These are phyloP conservation scores for Myathropa florea DNA, from an alignment of 2,888 invertebrate species.

Conservation along the genomic window DNA sequence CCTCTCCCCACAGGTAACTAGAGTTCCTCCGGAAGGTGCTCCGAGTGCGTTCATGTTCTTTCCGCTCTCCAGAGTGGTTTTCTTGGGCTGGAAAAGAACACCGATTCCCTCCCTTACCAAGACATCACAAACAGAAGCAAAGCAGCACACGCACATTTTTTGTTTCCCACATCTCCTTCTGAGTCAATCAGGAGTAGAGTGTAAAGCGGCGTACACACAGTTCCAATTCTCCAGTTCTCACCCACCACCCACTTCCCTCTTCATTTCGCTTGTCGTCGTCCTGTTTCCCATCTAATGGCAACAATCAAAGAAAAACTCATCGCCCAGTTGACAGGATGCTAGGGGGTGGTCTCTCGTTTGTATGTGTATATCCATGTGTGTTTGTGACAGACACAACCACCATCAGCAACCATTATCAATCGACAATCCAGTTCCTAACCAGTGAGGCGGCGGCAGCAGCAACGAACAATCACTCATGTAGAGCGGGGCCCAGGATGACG, in stretches of 20 bases:
- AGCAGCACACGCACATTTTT: conserved; percentile 45
- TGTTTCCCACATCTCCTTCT: not conserved
- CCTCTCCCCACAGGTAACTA: too few species aligned
- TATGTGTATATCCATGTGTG: too few species aligned
- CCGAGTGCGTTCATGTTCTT: too few species aligned
- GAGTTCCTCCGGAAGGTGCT: too few species aligned
- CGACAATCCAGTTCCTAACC: conserved; percentile 31
- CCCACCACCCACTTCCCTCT: not conserved
- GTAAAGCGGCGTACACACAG: conserved; percentile 44
- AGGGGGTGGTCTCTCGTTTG: not conserved
- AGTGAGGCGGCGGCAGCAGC: not conserved
- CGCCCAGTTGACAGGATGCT: not conserved
- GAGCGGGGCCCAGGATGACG: conserved; percentile 4
- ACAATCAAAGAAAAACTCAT: conserved; percentile 47
- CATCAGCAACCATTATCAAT: conserved; percentile 38
- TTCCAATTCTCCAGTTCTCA: conserved; percentile 28
- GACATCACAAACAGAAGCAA: conserved; percentile 54
- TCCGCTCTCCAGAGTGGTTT: too few species aligned
- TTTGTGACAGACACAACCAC: conserved; percentile 34
- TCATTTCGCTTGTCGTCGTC: not conserved
- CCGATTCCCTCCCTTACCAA: too few species aligned
- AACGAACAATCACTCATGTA: conserved; percentile 25
- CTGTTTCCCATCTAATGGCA: conserved; percentile 36
- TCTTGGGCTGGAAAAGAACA: too few species aligned
- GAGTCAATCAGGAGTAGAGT: too few species aligned